Conservation (phyloP, 2,888 invertebrate genomes). For the Protonemura montana region DNA sequence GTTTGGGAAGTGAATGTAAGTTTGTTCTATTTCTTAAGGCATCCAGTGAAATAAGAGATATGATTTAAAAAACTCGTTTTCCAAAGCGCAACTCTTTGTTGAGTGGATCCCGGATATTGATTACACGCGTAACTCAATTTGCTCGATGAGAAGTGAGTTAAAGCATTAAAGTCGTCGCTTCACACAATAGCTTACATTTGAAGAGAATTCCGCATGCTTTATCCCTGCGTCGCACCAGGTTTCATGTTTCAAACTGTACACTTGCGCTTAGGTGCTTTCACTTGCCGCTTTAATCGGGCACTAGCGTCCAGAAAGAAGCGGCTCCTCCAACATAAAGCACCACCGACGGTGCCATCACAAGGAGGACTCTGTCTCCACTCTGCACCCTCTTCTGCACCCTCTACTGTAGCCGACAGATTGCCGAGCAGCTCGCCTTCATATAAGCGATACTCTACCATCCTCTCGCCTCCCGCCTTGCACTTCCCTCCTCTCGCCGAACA, state of each 20-base stretch:
- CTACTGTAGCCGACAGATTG: slow-evolving; percentile 22
- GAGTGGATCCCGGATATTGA: not conserved
- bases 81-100: not conserved
- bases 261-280: slow-evolving; percentile 4
- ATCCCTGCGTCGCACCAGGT: not conserved
- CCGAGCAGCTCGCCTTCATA: slow-evolving; percentile 23
- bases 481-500: slow-evolving; percentile 22
- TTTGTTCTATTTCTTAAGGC: not conserved
- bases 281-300: not conserved
- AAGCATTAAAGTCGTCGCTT: not conserved
- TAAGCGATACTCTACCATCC: not conserved
- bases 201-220: not conserved
- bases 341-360: not conserved
- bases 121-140: not conserved
- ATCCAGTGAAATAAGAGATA: not conserved
- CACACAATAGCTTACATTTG: not conserved
- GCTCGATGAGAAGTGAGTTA: slow-evolving; percentile 7
- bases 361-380: not conserved
- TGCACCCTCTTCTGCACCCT: not conserved
- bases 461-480: not conserved
- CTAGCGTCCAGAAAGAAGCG: not conserved
- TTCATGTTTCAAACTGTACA: not conserved
- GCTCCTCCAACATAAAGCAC: not conserved
- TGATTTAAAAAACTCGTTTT: not conserved
- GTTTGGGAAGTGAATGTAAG: not conserved